Evolutionary conservation across 1,140 invertebrate genomes (phyloP), one percentile per base, ranked within the genome.

Genomic region (Drosophila sproati): DNA sequence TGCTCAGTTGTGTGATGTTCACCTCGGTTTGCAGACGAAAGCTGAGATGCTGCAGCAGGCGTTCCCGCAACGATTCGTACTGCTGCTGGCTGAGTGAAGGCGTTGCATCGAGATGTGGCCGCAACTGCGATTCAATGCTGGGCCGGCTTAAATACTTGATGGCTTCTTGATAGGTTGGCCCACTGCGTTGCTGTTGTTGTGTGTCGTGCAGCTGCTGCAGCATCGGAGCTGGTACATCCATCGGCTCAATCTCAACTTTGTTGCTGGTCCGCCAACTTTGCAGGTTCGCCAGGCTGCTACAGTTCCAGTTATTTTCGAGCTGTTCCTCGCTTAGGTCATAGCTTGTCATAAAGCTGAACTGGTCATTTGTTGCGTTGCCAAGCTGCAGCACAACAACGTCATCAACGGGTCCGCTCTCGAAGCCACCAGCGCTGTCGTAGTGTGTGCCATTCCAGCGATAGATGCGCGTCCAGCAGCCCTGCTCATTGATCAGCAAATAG

Each of bases 1-100:
- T 91, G 59, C 88, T 91, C 5, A 92, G 43, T 34, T 92, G 91
- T 0, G 83, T 92, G 8, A 92, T 91, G 39, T 89, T 92, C 5
- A 92, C 71, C 62, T 92, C 88, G 3, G 89, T 62, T 31, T 81
- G 73, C 45, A 92, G 51, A 0, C 81, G 79, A 6, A 77, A 77
- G 8, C 50, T 72, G 5, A 92, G 51, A 8, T 82, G 77, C 5
- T 87, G 50, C 12, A 92, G 50, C n/a, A 92, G 66, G 5, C 85
- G 83, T 0, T 34, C 20, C 0, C 59, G 63, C 31, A 62, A 37
- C 4, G 59, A 37, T 8, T 41, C 41, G 10, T 72, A 52, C 28
- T 88, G 72, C 0, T 37, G 34, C 6, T 48, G 62, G 10, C 61
- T 47, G 0, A 81, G 10, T 1, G 51, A 39, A 8, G 72, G 8